Conservation (phyloP, 2,113 vertebrate species). For the Apodemus sylvaticus region DNA sequence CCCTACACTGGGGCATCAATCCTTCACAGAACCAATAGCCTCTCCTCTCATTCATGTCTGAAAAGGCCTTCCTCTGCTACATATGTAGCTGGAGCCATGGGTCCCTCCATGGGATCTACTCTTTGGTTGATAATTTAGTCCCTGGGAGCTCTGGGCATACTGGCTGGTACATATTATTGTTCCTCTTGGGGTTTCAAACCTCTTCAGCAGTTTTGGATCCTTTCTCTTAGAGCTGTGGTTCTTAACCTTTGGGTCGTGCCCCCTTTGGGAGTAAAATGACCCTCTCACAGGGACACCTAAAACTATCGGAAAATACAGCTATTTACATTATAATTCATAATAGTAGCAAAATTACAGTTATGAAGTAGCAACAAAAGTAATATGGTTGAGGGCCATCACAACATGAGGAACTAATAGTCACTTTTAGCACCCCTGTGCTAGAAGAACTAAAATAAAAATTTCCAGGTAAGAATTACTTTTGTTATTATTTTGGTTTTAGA, state of each 20-base stretch:
- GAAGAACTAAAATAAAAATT: slow-evolving; percentile 33
- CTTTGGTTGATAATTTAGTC: too few relatives aligned
- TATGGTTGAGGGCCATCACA: not conserved
- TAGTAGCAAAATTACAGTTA: not conserved
- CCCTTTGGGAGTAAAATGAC: not conserved
- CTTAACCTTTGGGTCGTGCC: not conserved
- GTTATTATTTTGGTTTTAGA: not conserved
- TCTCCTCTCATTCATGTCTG: too few relatives aligned
- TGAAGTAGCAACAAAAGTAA: not conserved
- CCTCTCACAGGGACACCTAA: not conserved
- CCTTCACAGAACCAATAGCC: too few relatives aligned
- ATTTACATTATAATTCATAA: not conserved
- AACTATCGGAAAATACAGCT: not conserved
- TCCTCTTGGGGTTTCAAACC: too few relatives aligned
- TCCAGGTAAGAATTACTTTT: not conserved
- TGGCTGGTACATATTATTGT: too few relatives aligned
- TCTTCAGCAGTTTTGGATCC: too few relatives aligned
- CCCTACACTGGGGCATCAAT: too few relatives aligned
- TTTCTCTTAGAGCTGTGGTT: not conserved
- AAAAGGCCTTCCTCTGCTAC: too few relatives aligned
- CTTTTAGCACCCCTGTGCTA: not conserved
- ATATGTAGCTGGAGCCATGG: too few relatives aligned
- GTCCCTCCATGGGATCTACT: too few relatives aligned
- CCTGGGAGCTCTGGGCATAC: too few relatives aligned
- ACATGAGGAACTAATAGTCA: not conserved